Evolutionary conservation across 2,888 invertebrate genomes (phyloP).

Genomic region (Chrysotoxum bicinctum): DNA sequence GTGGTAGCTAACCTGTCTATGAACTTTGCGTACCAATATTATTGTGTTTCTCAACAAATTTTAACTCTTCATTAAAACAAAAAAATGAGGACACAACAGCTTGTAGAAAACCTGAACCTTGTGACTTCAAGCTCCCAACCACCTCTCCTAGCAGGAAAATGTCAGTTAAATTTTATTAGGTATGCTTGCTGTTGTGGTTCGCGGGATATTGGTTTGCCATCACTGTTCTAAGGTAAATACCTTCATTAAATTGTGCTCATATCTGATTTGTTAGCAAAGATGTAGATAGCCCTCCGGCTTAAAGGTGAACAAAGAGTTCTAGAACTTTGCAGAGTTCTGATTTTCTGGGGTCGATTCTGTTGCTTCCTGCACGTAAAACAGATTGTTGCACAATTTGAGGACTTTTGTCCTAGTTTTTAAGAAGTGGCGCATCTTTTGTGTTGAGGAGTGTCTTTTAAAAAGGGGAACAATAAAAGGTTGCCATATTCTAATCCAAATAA

Average conservation of each 20-base stretch:
- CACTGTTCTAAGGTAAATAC: neutral
- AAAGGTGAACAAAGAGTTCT: neutral
- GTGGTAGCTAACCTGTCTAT: neutral
- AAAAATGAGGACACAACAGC: too few relatives aligned
- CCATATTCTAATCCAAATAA: neutral
- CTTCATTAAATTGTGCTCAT: slow-evolving; percentile 11
- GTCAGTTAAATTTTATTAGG: too few relatives aligned
- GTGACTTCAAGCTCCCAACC: too few relatives aligned
- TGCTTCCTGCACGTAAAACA: neutral
- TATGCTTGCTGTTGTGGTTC: neutral
- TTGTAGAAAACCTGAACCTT: too few relatives aligned
- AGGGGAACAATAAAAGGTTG: neutral
- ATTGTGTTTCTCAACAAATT: too few relatives aligned
- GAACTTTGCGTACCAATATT: neutral
- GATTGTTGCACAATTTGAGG: slow-evolving; percentile 24
- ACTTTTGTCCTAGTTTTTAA: slow-evolving; percentile 38
- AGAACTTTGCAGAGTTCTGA: neutral
- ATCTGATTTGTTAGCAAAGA: slow-evolving; percentile 24
- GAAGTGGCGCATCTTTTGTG: neutral
- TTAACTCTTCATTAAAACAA: too few relatives aligned
- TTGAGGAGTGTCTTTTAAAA: neutral
- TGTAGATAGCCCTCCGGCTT: neutral
- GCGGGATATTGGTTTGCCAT: neutral
- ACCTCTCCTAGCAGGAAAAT: too few relatives aligned
- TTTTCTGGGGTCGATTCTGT: neutral